Conservation (phyloP, 2,113 vertebrate species). For the Strix aluco region DNA sequence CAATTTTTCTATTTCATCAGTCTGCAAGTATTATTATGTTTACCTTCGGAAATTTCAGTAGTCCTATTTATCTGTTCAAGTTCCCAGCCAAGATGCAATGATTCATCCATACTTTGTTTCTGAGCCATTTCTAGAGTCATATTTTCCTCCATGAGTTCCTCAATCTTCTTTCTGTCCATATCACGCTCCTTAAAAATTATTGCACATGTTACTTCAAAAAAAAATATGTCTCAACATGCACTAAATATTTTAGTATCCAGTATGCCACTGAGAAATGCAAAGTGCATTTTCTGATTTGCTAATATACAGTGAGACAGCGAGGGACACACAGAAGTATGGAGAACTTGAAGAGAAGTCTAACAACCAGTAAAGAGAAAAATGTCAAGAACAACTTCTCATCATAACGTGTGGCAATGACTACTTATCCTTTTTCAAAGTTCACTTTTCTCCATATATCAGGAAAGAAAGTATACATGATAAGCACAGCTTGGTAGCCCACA, state of each 20-base stretch:
- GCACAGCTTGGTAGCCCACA: not conserved
- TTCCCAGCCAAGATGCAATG: slow-evolving; percentile 97
- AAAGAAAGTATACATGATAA: not conserved
- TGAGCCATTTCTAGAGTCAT: slow-evolving; percentile 96
- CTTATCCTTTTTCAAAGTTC: not conserved
- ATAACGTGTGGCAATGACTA: not conserved
- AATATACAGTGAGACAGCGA: not conserved
- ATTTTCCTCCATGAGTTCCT: slow-evolving; percentile 97
- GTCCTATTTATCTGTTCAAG: slow-evolving; percentile 96
- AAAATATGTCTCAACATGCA: not conserved
- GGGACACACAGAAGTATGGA: not conserved
- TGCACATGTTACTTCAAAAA: not conserved
- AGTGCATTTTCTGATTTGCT: not conserved
- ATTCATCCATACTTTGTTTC: slow-evolving; percentile 99
- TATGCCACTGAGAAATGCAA: not conserved
- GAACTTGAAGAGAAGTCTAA: not conserved
- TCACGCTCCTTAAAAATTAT: slow-evolving; percentile 85
- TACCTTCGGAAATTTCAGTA: slow-evolving; percentile 91
- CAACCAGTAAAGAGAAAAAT: not conserved
- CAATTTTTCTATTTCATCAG: not conserved
- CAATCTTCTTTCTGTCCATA: slow-evolving; percentile 95
- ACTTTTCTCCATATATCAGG: not conserved
- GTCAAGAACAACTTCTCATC: not conserved
- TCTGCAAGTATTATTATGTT: not conserved
- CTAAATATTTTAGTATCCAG: not conserved